Percentiles rank a stretch among this genome's conserved stretches.
Conservation (phyloP, 2,113 vertebrate species). For the Phylloscopus trochiloides region DNA sequence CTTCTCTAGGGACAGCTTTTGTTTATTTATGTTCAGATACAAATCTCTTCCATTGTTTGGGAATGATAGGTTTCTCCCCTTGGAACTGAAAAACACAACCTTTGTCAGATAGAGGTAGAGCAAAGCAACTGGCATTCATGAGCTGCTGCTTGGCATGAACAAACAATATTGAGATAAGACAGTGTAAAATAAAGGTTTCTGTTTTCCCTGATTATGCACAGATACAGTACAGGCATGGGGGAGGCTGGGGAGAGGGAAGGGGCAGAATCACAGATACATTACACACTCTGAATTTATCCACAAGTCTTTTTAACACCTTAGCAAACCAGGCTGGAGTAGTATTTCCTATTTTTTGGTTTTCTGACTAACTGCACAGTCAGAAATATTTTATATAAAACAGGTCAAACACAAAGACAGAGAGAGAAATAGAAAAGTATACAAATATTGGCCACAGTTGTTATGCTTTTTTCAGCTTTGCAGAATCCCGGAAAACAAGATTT, state of each 20-base stretch:
- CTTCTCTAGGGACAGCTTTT: neutral
- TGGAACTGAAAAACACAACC: neutral
- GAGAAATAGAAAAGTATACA: neutral
- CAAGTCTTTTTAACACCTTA: neutral
- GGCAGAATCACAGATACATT: neutral
- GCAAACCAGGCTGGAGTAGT: neutral
- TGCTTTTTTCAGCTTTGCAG: neutral
- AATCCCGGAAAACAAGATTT: conserved; percentile 14
- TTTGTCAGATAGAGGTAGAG: neutral
- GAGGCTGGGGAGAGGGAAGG: neutral
- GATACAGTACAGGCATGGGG: neutral
- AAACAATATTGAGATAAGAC: conserved; percentile 25
- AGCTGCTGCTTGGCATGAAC: neutral
- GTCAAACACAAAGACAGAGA: neutral
- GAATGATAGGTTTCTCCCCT: conserved; percentile 17
- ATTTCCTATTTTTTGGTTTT: conserved; percentile 12
- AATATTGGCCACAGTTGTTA: neutral
- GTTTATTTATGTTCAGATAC: conserved; percentile 43
- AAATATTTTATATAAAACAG: neutral
- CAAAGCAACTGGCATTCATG: neutral
- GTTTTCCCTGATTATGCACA: conserved; percentile 9
- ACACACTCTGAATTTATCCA: neutral
- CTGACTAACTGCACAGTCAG: neutral
- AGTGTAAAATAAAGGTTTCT: neutral
- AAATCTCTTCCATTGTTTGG: conserved; percentile 33